phyloP scores from a whole-genome alignment of 2,888 invertebrate genomes.

The Drosophila nigritarsus region DNA sequence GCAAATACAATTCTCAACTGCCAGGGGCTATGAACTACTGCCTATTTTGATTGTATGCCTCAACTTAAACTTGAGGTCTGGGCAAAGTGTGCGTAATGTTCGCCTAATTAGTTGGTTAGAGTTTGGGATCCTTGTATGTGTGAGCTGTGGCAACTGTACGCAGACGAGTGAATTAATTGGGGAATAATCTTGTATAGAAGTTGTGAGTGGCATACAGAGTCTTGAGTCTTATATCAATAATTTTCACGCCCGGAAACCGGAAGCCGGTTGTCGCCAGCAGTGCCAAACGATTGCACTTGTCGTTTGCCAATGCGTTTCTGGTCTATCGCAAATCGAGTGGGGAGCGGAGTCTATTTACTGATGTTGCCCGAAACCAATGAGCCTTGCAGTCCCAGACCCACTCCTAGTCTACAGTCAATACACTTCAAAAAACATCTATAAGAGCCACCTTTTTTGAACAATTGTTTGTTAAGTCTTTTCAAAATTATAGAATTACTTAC shows the following conservation, averaged over 20 bases:
- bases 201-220: neutral
- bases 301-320: slow-evolving; percentile 54
- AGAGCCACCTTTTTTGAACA: neutral
- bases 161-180: slow-evolving; percentile 8
- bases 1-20: slow-evolving; percentile 17
- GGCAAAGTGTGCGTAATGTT: neutral
- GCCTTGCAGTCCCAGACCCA: slow-evolving; percentile 57
- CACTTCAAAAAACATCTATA: neutral
- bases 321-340: slow-evolving; percentile 53
- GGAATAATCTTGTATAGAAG: neutral
- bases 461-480: neutral
- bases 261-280: slow-evolving; percentile 27
- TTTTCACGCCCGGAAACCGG: slow-evolving; percentile 42
- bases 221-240: slow-evolving; percentile 16
- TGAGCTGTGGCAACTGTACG: neutral
- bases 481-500: neutral
- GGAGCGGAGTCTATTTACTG: slow-evolving; percentile 63
- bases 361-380: slow-evolving; percentile 65
- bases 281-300: slow-evolving; percentile 52
- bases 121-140: neutral
- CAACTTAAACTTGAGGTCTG: neutral
- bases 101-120: neutral
- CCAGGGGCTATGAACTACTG: slow-evolving; percentile 9
- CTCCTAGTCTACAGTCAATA: neutral
- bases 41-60: slow-evolving; percentile 9